Evolutionary conservation across 2,888 invertebrate species (phyloP).

Genomic region (Pycnomerus fuliginosus): DNA sequence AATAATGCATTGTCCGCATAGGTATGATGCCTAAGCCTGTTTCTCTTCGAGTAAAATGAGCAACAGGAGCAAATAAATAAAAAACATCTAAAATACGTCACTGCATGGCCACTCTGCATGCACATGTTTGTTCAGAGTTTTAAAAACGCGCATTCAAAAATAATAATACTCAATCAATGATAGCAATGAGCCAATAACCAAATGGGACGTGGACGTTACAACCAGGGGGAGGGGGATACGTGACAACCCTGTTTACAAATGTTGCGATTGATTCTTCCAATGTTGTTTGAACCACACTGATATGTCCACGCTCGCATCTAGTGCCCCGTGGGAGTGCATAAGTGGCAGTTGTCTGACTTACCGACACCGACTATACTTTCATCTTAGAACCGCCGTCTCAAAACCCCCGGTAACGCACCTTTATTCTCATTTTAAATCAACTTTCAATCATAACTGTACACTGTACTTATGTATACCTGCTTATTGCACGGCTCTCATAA

Average conservation of each 20-base stretch:
- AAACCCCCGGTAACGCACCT: too few species aligned
- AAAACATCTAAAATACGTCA: conserved; percentile 41
- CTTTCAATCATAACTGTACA: too few species aligned
- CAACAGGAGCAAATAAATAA: conserved; percentile 29
- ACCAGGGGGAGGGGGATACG: conserved; percentile 49
- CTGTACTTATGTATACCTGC: too few species aligned
- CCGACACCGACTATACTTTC: conserved; percentile 11
- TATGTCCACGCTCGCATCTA: conserved; percentile 47
- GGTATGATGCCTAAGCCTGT: too few species aligned
- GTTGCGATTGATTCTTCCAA: conserved; percentile 56
- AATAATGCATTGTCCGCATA: conserved; percentile 17
- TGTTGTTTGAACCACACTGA: conserved; percentile 53
- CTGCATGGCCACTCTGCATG: conserved; percentile 28
- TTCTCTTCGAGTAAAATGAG: conserved; percentile 26
- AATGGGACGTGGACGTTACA: conserved; percentile 52
- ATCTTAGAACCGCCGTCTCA: conserved; percentile 14
- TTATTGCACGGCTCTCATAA: too few species aligned
- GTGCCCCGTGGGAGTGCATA: conserved; percentile 43
- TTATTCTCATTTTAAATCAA: too few species aligned
- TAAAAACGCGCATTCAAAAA: conserved; percentile 57
- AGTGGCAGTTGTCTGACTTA: conserved; percentile 33
- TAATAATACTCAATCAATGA: conserved; percentile 57
- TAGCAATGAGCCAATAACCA: conserved; percentile 57
- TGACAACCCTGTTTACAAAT: conserved; percentile 57
- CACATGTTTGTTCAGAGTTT: conserved; percentile 53